phyloP scores from a whole-genome alignment of 2,797 vertebrate genomes.

The Limnodromus scolopaceus region DNA sequence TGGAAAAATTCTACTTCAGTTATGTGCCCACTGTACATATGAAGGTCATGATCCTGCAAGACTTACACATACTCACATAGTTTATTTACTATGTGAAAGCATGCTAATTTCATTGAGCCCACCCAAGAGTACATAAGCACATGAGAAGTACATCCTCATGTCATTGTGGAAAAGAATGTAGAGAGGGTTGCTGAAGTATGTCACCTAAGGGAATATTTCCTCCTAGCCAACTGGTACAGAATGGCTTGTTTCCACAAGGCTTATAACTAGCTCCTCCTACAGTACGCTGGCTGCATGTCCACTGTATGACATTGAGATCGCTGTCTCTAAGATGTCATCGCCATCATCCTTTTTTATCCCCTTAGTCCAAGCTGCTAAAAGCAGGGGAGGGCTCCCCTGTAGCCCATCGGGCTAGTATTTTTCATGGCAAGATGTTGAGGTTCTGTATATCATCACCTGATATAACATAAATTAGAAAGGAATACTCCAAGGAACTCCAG shows the following conservation, averaged over 20 bases:
- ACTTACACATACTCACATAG: background rate
- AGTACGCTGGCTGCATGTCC: background rate
- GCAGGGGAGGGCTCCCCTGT: background rate
- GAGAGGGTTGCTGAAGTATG: background rate
- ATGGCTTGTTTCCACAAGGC: background rate
- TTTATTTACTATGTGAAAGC: background rate
- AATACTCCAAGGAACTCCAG: background rate
- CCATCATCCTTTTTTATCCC: background rate
- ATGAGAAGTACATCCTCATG: background rate
- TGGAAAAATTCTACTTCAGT: background rate
- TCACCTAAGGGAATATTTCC: background rate
- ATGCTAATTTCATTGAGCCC: background rate
- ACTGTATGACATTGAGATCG: background rate
- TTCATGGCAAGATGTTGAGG: background rate
- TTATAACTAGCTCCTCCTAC: background rate
- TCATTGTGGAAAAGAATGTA: background rate
- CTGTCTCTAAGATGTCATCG: rapidly evolving
- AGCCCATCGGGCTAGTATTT: background rate
- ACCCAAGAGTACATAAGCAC: background rate
- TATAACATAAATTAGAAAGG: background rate
- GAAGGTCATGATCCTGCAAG: background rate
- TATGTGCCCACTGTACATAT: background rate
- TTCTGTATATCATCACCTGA: background rate
- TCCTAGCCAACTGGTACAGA: background rate
- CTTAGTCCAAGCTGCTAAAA: background rate